A percentile compares a stretch with the other conserved stretches of the same genome.
These are phyloP conservation scores for Pyralis farinalis DNA, from an alignment of 2,888 invertebrate species.

Conservation along the genomic window DNA sequence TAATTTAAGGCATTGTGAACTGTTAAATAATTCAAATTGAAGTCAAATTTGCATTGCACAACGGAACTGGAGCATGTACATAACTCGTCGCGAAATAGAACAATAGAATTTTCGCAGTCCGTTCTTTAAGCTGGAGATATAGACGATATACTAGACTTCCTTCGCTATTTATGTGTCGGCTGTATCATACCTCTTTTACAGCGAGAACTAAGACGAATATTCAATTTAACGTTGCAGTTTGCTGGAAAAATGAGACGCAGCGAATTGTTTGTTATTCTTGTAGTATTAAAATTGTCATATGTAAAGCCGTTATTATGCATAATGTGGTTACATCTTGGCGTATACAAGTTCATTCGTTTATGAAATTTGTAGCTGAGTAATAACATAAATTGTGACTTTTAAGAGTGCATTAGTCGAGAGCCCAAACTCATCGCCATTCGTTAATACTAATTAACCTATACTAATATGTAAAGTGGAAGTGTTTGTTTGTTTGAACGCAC, in stretches of 20 bases:
- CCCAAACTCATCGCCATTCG: too few species aligned
- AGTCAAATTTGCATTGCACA: conserved; percentile 19
- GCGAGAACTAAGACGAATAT: conserved; percentile 1
- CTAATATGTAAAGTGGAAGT: too few species aligned
- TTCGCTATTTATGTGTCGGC: conserved; percentile 14
- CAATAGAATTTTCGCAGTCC: conserved; percentile 12
- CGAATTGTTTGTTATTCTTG: background rate
- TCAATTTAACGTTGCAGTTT: conserved; percentile 8
- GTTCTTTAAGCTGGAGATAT: conserved; percentile 9
- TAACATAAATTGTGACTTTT: too few species aligned
- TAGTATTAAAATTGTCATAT: background rate
- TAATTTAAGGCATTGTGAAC: conserved; percentile 15
- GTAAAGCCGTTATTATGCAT: too few species aligned
- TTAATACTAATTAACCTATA: too few species aligned
- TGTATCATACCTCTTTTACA: background rate
- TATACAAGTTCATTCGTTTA: too few species aligned
- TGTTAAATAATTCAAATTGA: conserved; percentile 19
- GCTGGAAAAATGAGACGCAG: conserved; percentile 3
- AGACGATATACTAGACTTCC: conserved; percentile 12
- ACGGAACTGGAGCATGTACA: conserved; percentile 13
- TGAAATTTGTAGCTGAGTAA: too few species aligned
- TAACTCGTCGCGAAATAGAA: conserved; percentile 12
- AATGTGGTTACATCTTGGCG: too few species aligned
- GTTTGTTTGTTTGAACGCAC: too few species aligned
- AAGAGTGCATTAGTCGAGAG: too few species aligned